Base-by-base conservation (phyloP, 1,140 invertebrate species). In the Drosophila subpulchrella region DNA sequence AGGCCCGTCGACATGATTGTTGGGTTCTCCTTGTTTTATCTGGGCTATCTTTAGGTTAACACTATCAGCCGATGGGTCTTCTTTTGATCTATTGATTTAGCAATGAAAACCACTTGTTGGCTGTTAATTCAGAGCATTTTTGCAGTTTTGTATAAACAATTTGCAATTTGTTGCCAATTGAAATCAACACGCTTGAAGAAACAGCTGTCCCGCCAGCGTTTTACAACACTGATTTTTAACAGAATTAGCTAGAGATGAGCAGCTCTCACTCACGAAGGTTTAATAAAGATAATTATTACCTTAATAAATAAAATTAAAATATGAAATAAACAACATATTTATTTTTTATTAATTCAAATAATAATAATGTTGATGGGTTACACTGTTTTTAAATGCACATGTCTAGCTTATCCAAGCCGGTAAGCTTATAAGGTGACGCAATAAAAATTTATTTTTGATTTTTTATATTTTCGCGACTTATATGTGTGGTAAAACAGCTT, bases 1-100 rank as follows among this genome's bases (percentile, higher is more conserved):
- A 92, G 39, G 7, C 90, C 91, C 5, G 89, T 76, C 11, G 91
- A 92, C 91, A 92, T 92, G 34, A 15, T 36, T n/a, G 6, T 13
- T 30, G 27, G 11, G 7, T 20, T 50, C 7, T 8, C 6, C 34
- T 48, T 17, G 8, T n/a, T 34, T 42, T 13, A 17, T 12, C 30
- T 2, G 10, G 13, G 10, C 8, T 30, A 0, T 20, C 32, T 10
- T 61, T 17, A 15, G 36, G 4, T 41, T 32, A 24, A 12, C 20
- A 32, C 8, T 13, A 30, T 17, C 10, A 5, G 20, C 4, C 15
- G 12, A 30, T 5, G 30, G 1, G 32, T 13, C 30, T 27, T 8
- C 13, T 57, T 41, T 11, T n/a, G 7, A 17, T 0, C 44, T 12
- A 20, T 12, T 17, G 13, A 2, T 17, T 10, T 10, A n/a, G n/a